phyloP scores from a whole-genome alignment of 2,113 vertebrate genomes.

The Burhinus bistriatus region DNA sequence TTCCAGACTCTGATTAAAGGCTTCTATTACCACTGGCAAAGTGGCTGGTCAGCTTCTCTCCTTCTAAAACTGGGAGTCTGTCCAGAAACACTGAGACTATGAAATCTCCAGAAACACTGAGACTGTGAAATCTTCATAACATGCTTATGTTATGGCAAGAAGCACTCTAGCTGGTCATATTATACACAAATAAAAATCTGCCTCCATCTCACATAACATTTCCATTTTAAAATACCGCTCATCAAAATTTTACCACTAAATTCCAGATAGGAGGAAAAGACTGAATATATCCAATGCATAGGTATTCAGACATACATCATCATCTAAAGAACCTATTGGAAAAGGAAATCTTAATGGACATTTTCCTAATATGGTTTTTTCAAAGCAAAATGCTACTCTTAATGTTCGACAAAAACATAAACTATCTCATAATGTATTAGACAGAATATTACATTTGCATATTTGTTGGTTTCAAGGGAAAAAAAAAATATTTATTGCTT shows the following conservation, averaged over 20 bases:
- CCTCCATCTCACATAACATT: background rate
- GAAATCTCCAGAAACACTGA: background rate
- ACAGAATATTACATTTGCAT: background rate
- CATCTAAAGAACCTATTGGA: background rate
- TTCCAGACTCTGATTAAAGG: slow-evolving; percentile 32
- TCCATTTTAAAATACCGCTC: background rate
- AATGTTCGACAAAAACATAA: background rate
- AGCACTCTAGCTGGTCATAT: background rate
- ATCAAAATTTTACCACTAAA: background rate
- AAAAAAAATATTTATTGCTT: background rate
- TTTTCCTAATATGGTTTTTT: background rate
- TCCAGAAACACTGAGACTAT: background rate
- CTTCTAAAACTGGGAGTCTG: slow-evolving; percentile 1
- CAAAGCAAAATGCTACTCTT: background rate
- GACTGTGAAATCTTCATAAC: background rate
- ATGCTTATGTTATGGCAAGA: background rate
- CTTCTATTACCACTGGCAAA: slow-evolving; percentile 18
- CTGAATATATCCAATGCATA: background rate
- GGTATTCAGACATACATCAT: background rate
- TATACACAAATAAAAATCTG: background rate
- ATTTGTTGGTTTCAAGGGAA: background rate
- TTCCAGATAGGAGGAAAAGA: background rate
- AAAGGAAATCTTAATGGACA: background rate
- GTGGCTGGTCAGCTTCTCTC: slow-evolving; percentile 5
- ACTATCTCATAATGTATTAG: background rate